Percentiles rank a stretch among this genome's conserved stretches.
Evolutionary conservation across 2,888 invertebrate genomes (phyloP).

Genomic region (Ichneumoninae sp.): DNA sequence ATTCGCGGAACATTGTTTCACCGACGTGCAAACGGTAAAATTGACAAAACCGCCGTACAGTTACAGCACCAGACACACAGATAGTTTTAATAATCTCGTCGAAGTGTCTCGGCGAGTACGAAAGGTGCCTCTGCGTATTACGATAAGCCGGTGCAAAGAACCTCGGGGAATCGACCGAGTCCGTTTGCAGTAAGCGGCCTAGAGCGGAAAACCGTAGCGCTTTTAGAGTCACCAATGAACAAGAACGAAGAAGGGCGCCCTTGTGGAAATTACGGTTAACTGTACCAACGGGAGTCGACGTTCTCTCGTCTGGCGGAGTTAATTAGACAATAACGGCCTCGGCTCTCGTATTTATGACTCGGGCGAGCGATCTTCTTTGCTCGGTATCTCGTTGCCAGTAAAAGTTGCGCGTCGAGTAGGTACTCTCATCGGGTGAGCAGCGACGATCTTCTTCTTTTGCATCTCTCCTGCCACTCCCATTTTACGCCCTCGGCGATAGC

Average conservation of each 20-base stretch:
- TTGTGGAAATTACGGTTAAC: constrained; percentile 66
- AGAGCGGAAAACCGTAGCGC: constrained; percentile 43
- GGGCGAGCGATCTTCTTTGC: constrained; percentile 31
- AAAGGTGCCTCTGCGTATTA: constrained; percentile 3
- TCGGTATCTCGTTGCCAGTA: constrained; percentile 51
- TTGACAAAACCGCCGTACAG: constrained; percentile 40
- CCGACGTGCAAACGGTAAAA: constrained; percentile 27
- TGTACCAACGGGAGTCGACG: constrained; percentile 61
- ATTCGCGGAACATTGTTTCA: neutral
- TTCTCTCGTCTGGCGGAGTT: constrained; percentile 67
- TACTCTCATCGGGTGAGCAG: neutral
- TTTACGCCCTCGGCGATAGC: constrained; percentile 28
- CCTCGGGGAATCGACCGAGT: constrained; percentile 12
- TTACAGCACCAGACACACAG: constrained; percentile 18
- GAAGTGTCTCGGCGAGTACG: constrained; percentile 51
- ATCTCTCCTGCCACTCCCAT: constrained; percentile 58
- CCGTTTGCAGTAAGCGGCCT: constrained; percentile 17
- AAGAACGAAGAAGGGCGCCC: constrained; percentile 64
- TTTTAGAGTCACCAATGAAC: constrained; percentile 61
- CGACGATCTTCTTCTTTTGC: constrained; percentile 57
- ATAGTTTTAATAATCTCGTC: constrained; percentile 28
- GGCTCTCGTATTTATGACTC: constrained; percentile 66
- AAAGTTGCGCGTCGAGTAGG: constrained; percentile 46
- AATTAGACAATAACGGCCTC: constrained; percentile 71
- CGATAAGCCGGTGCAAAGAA: neutral